Evolutionary conservation across 2,113 vertebrate species (phyloP).

Genomic region (Oryzias woworae): DNA sequence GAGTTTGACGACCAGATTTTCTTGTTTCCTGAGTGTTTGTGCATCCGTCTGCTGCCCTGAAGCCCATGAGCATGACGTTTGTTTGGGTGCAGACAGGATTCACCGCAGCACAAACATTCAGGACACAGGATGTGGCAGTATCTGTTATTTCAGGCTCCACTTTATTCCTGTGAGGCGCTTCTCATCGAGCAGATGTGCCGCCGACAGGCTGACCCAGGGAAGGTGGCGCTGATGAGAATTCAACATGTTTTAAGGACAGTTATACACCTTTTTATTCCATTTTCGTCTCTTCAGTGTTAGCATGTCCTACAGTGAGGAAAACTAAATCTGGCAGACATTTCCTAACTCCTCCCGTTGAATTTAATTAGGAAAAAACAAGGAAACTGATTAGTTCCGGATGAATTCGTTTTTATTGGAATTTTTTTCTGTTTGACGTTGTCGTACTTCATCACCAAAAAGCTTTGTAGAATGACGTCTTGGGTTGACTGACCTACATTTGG

Average conservation of each 20-base stretch:
- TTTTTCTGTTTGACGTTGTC: too few relatives aligned
- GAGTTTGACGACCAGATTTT: slow-evolving; percentile 3
- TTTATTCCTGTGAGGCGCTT: slow-evolving; percentile 12
- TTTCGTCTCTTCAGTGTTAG: too few relatives aligned
- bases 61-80: slow-evolving; percentile 59
- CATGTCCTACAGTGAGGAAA: slow-evolving; percentile 26
- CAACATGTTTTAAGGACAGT: slow-evolving; percentile 22
- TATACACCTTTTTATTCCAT: too few relatives aligned
- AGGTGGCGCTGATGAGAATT: slow-evolving; percentile 35
- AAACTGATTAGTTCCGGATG: not conserved
- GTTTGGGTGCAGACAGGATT: slow-evolving; percentile 43
- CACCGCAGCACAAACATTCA: slow-evolving; percentile 29
- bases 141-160: slow-evolving; percentile 63
- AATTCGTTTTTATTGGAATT: too few relatives aligned
- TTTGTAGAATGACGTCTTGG: too few relatives aligned
- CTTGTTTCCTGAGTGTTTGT: slow-evolving; percentile 11
- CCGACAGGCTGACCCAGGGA: slow-evolving; percentile 20
- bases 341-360: slow-evolving; percentile 47
- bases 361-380: slow-evolving; percentile 19
- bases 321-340: slow-evolving; percentile 44
- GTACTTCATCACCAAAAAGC: too few relatives aligned
- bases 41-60: slow-evolving; percentile 36
- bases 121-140: slow-evolving; percentile 38
- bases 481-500: too few relatives aligned
- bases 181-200: slow-evolving; percentile 22